phyloP scores from a whole-genome alignment of 2,888 invertebrate species.

The Tuta absoluta region DNA sequence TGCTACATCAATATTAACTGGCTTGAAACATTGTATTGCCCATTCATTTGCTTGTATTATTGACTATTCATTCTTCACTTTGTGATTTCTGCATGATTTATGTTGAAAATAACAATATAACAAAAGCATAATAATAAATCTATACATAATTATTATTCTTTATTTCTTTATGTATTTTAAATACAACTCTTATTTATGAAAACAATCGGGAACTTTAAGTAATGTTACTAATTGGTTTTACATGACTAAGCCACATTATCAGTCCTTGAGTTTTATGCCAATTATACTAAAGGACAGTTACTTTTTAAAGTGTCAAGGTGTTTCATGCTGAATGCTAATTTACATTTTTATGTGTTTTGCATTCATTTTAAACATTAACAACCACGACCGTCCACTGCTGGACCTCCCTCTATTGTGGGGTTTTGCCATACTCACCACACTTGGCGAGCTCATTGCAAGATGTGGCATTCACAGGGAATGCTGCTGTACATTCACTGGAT shows the following conservation, averaged over 20 bases:
- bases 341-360: neutral
- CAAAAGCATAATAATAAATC: neutral
- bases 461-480: too few relatives aligned
- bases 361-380: neutral
- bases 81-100: neutral
- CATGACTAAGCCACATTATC: neutral
- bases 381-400: too few relatives aligned
- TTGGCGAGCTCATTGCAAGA: too few relatives aligned
- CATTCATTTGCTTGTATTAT: neutral
- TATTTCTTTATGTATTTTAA: too few relatives aligned
- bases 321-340: neutral
- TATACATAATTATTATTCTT: too few relatives aligned
- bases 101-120: neutral
- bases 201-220: too few relatives aligned
- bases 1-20: neutral
- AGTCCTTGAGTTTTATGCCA: neutral
- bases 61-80: neutral
- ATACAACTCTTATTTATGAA: too few relatives aligned
- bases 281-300: neutral
- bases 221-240: too few relatives aligned
- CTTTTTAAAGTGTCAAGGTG: conserved; percentile 3
- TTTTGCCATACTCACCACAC: too few relatives aligned
- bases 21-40: neutral
- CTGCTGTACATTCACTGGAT: too few relatives aligned
- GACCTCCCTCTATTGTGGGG: too few relatives aligned